Conservation (phyloP, 2,888 invertebrate species). For the Drosophila picticornis region DNA sequence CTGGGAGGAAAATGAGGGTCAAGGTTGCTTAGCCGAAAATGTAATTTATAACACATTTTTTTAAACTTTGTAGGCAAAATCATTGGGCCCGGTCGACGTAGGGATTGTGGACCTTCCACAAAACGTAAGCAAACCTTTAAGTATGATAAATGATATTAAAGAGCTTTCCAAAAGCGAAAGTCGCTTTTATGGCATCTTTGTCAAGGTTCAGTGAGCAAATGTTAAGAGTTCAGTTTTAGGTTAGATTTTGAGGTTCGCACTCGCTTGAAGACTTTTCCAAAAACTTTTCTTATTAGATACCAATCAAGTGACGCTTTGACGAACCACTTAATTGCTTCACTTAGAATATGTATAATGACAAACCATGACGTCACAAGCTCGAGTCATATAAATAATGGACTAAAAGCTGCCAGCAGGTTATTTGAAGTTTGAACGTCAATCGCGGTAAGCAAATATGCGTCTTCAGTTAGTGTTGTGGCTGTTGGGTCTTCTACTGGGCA, state of each 20-base stretch:
- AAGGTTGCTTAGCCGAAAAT: background rate
- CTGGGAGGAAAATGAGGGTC: background rate
- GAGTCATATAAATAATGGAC: conserved; percentile 40
- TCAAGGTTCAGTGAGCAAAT: conserved; percentile 76
- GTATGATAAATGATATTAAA: conserved; percentile 34
- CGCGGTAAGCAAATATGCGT: conserved; percentile 22
- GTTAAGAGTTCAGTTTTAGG: conserved; percentile 26
- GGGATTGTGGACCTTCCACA: background rate
- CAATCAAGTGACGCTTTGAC: conserved; percentile 75
- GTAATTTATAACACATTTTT: background rate
- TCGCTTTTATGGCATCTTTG: conserved; percentile 40
- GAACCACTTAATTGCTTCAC: conserved; percentile 73
- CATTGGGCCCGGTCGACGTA: background rate
- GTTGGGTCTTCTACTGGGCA: conserved; percentile 32
- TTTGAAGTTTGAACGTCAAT: conserved; percentile 37
- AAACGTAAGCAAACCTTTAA: conserved; percentile 28
- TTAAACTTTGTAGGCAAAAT: background rate
- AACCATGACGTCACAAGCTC: conserved; percentile 27
- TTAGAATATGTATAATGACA: background rate
- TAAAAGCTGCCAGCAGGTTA: conserved; percentile 21
- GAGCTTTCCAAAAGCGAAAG: conserved; percentile 72
- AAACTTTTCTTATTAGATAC: conserved; percentile 73
- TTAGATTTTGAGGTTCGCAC: conserved; percentile 8
- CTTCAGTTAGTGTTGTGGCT: conserved; percentile 26
- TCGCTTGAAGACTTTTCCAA: conserved; percentile 47